phyloP scores from a whole-genome alignment of 2,888 invertebrate genomes.

The Lottia scabra region DNA sequence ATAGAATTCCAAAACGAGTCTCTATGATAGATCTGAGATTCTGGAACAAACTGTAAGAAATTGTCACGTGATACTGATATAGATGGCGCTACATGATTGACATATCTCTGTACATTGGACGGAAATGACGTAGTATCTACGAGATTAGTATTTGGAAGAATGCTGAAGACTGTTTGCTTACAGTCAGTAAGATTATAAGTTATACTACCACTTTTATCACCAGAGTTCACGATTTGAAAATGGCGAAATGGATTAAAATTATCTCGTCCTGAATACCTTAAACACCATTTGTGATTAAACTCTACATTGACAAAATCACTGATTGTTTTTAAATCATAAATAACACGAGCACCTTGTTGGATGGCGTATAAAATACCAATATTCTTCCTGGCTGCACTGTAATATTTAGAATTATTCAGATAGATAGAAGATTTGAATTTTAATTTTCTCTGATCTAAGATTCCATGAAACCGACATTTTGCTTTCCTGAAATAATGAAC shows the following conservation, averaged over 20 bases:
- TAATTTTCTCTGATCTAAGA: not conserved
- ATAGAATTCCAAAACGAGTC: not conserved
- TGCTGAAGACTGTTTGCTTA: not conserved
- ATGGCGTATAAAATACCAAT: not conserved
- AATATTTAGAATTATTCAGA: no score
- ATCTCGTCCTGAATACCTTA: not conserved
- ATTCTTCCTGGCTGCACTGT: not conserved
- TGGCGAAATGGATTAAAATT: not conserved
- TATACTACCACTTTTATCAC: not conserved
- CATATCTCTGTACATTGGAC: not conserved
- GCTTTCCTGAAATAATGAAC: not conserved
- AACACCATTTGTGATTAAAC: not conserved
- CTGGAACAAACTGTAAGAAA: not conserved
- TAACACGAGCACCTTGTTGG: not conserved
- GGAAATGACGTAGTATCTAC: not conserved
- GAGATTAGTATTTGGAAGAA: not conserved
- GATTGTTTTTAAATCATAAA: not conserved
- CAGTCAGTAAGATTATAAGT: not conserved
- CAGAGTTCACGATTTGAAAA: not conserved
- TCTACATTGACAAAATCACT: not conserved
- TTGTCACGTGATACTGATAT: not conserved
- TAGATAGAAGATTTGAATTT: not conserved
- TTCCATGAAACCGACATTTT: not conserved
- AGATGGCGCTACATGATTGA: not conserved
- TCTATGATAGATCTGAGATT: not conserved